Evolutionary conservation across 1,140 invertebrate genomes (phyloP), one percentile per base, ranked within the genome.

Genomic region (Telenomus remus): DNA sequence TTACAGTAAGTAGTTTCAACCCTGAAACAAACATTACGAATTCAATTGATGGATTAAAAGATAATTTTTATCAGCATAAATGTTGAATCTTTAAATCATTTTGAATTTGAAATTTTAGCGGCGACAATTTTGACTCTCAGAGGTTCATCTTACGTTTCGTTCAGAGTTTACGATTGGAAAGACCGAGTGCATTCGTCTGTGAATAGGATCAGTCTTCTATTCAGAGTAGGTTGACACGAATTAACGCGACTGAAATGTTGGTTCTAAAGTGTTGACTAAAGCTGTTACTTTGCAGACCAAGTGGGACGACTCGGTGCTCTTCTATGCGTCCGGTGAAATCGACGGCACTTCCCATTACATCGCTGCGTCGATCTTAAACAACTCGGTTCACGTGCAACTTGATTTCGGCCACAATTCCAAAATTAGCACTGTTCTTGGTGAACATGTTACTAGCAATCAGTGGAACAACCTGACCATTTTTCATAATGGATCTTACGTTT

Each of bases 381-480:
- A 92, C 81, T 93, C 92, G 46, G 90, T 97, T 3, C 90, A 94
- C 61, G 91, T 97, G 35, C 92, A 95, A 85, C 91, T 96, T 56
- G 93, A 96, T 81, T 93, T 97, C 81, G 95, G 95, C 0, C 92
- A 95, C 81, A 92, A 93, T 47, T 91, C 92, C 5, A 85, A 86
- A 4, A 89, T 94, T 12, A 89, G 91, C 12, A 90, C 91, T 0
- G 89, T 91, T n/a, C 85, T 95, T 4, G 94, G 94, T 0, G 87
- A 91, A 57, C 89, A 90, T 71, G 88, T 94, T 0, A 94, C 92
- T 15, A 91, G 92, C 53, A 93, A 94, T 78, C 90, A 92, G 71
- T 97, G 96, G 95, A 95, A 96, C 82, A 97, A 96, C 80, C 87
- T 98, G 6, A 97, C 96, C 0, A 94, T 97, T 47, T 90, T 92